Percentiles rank a stretch among this genome's conserved stretches.
Evolutionary conservation across 2,113 vertebrate genomes (phyloP).

Genomic region (Otis tarda): DNA sequence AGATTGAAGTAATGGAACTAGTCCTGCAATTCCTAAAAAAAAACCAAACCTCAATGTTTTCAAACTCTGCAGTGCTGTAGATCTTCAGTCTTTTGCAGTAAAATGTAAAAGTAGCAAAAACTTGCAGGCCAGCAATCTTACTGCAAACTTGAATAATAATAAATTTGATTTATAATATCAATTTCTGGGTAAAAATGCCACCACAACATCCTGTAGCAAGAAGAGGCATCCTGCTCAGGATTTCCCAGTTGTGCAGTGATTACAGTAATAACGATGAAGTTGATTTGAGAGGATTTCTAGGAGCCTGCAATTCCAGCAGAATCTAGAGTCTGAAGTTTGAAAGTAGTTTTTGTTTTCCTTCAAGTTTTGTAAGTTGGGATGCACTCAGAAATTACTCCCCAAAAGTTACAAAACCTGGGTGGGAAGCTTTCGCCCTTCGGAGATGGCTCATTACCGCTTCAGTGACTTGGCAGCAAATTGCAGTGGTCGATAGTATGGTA

Average conservation of each 20-base stretch:
- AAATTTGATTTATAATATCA: neutral
- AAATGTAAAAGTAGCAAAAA: neutral
- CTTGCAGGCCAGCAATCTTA: neutral
- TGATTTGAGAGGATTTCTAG: neutral
- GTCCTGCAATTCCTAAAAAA: neutral
- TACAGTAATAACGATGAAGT: neutral
- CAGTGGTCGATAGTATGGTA: neutral
- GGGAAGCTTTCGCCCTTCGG: neutral
- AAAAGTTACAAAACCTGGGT: neutral
- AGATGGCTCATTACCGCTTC: neutral
- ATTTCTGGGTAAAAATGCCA: neutral
- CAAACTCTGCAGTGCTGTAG: neutral
- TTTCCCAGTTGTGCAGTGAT: neutral
- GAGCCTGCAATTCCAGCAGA: neutral
- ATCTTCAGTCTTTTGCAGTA: neutral
- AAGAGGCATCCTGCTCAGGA: neutral
- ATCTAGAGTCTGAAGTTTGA: neutral
- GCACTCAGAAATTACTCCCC: fast-evolving
- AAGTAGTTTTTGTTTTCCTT: too few species aligned
- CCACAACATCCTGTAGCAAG: neutral
- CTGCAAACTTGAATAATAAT: neutral
- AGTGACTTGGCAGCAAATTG: neutral
- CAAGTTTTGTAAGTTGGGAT: neutral
- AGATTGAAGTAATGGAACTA: neutral
- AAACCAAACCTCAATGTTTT: neutral